A percentile compares a stretch with the other conserved stretches of the same genome.
These are phyloP conservation scores for Scolopax mira DNA, from an alignment of 2,113 vertebrate genomes.

Conservation along the genomic window DNA sequence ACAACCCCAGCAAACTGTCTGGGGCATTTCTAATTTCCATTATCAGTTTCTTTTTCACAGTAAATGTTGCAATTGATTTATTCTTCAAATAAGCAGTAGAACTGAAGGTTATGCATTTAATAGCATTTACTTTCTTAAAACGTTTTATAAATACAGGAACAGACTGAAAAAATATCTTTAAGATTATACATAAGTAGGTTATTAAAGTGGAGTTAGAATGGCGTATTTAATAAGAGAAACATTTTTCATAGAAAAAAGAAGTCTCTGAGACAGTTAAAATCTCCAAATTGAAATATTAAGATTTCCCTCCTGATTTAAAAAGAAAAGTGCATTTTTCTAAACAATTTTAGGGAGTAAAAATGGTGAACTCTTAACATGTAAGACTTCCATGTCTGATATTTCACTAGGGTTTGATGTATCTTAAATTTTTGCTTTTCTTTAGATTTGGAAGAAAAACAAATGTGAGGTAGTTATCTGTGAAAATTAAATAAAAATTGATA, in stretches of 20 bases:
- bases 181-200: constrained; percentile 43
- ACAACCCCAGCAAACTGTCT: not conserved
- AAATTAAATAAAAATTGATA: not conserved
- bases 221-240: not conserved
- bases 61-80: not conserved
- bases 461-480: not conserved
- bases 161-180: not conserved
- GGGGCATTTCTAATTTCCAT: not conserved
- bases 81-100: not conserved
- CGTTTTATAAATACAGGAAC: not conserved
- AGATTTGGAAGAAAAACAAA: not conserved
- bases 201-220: constrained; percentile 2
- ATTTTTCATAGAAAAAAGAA: not conserved
- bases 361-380: not conserved
- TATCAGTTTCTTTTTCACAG: not conserved
- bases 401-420: not conserved
- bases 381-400: not conserved
- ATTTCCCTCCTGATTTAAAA: constrained; percentile 8
- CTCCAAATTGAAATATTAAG: not conserved
- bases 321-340: not conserved
- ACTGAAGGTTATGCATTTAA: constrained; percentile 1
- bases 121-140: constrained; percentile 9
- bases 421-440: not conserved
- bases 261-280: not conserved
- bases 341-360: not conserved